Evolutionary conservation across 2,888 invertebrate species (phyloP), one percentile per base, ranked within the genome.

Genomic region (Melikaiella ostensackeni): DNA sequence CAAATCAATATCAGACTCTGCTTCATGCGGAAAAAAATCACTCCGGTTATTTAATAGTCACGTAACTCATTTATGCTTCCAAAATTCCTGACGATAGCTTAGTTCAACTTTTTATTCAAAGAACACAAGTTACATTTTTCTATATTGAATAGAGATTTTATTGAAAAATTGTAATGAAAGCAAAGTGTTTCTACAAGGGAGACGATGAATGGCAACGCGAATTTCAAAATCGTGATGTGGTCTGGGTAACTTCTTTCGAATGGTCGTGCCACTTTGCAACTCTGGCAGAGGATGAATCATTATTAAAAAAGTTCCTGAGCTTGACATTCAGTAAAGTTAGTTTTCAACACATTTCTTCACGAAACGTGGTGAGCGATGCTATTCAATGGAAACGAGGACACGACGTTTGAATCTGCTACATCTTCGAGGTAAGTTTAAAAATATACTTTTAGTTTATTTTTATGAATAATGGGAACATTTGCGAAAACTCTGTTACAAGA

Each of bases 221-320:
- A 57, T 57, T 57, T 57, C 13, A 24, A 57, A 57, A 57, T 24
- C 24, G 11, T 16, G 74, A 78, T 74, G 80, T 74, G 74, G 78
- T 79, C 76, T 76, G 79, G 76, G 76, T 57, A 73, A 78, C 62
- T 50, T 62, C 61, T 19, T 70, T 76, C 38, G 24, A 27, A 27
- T 13, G 64, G n/a, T 46, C 57, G 61, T 70, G 42, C 73, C 66
- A 61, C 75, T 66, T 33, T 46, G 78, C 76, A 79, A 81, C 77
- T 80, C 66, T 61, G 57, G 27, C 77, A 63, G 77, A 24, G 66
- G 75, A 78, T 79, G 70, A 82, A 75, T 80, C 75, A 75, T 76
- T 82, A 80, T 78, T 64, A 80, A 79, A 78, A 80, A 83, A 83
- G 77, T 80, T 83, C 19, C 16, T 61, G 74, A 13, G 70, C 76